Evolutionary conservation across 2,888 invertebrate species (phyloP).

Genomic region (Ormyrus rosae): DNA sequence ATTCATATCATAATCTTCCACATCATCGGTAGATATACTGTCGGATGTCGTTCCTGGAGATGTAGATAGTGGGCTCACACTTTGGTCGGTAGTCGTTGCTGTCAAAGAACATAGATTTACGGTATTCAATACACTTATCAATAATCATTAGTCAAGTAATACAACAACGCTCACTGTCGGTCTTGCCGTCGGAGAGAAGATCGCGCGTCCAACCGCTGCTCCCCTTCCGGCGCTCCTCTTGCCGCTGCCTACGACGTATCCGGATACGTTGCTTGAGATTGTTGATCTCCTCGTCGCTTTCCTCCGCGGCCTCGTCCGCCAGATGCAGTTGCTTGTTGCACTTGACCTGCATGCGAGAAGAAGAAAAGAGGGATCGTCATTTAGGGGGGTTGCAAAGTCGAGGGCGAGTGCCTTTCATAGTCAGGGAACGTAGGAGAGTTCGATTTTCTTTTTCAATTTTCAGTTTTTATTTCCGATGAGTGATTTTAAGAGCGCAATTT

Average conservation of each 20-base stretch:
- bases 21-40: slow-evolving; percentile 77
- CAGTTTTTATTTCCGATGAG: too few species aligned
- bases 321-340: slow-evolving; percentile 78
- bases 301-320: slow-evolving; percentile 77
- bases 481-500: too few species aligned
- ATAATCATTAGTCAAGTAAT: neutral
- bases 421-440: too few species aligned
- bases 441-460: too few species aligned
- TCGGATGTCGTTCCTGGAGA: slow-evolving; percentile 76
- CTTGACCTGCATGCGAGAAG: slow-evolving; percentile 75
- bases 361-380: too few species aligned
- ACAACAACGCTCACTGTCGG: slow-evolving; percentile 74
- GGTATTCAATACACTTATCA: too few species aligned
- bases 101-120: neutral
- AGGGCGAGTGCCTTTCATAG: too few species aligned
- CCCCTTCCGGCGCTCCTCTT: slow-evolving; percentile 73
- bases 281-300: slow-evolving; percentile 83
- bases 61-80: slow-evolving; percentile 78
- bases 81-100: slow-evolving; percentile 78
- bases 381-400: too few species aligned
- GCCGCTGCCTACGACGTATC: slow-evolving; percentile 78
- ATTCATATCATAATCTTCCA: slow-evolving; percentile 78
- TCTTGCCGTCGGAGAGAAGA: slow-evolving; percentile 76
- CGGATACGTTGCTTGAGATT: slow-evolving; percentile 81
- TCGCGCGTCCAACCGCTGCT: slow-evolving; percentile 63